Base-by-base conservation (phyloP, 2,888 invertebrate genomes). In the Panorpa germanica region DNA sequence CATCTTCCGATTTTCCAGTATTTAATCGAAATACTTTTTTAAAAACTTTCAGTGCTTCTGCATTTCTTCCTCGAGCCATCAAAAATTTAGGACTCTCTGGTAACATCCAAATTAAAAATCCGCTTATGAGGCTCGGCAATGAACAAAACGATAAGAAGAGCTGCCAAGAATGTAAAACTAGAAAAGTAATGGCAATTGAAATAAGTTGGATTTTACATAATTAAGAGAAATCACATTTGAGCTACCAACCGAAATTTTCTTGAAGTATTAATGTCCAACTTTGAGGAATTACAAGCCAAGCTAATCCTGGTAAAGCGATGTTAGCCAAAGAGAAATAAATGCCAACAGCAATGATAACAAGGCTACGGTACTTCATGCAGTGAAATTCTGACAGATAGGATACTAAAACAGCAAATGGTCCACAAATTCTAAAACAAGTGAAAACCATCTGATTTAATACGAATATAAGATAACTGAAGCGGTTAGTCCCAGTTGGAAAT, bases 1-100 rank as follows among this genome's bases (percentile, higher is more conserved):
- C 59, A 2, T 67, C 61, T 25, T 53, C 53, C 0, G 67, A 52
- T 32, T 62, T 59, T 4, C 75, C 69, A 2, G 65, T 70, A 43
- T 82, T 82, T 30, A 64, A 44, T 1, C 54, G 45, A 45, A 72
- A 81, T 14, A 83, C 73, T 38, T 45, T 59, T 35, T 55, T 55
- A 39, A 78, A 68, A 3, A 76, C 61, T 4, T 51, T 43, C 39
- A 78, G 44, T 0, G 78, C 77, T 41, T 74, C 67, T 7, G 66
- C 61, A 36, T 68, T 69, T 25, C 64, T 55, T 2, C 74, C 71
- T 25, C 67, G 59, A 2, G 72, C 65, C 64, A 80, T 70, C 4
- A 80, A 55, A 49, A 75, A 81, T 49, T 78, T 77, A 4, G 81
- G 81, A 45, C 77, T 81, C 49, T 82, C 82, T 0, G 80, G 77